Percentiles rank a stretch among this genome's conserved stretches.
These are phyloP conservation scores for Crenuchus spilurus DNA, from an alignment of 2,797 vertebrate genomes.

Conservation along the genomic window DNA sequence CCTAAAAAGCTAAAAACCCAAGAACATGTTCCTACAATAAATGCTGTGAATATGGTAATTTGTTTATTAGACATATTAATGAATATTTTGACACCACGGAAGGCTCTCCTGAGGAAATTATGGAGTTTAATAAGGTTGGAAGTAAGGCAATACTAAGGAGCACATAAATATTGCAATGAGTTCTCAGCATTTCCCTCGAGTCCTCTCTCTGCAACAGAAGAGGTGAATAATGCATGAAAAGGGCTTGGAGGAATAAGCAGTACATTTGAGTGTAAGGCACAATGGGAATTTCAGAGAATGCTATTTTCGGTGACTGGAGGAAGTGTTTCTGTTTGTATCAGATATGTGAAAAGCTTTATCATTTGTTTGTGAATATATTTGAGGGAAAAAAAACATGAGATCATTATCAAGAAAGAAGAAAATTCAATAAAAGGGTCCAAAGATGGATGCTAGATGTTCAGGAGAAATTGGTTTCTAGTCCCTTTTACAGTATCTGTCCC, in stretches of 20 bases:
- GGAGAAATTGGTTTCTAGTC: conserved; percentile 18
- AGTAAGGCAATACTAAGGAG: conserved; percentile 64
- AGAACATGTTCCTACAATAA: conserved; percentile 28
- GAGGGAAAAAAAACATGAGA: conserved; percentile 12
- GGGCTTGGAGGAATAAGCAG: conserved; percentile 72
- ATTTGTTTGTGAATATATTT: conserved; percentile 20
- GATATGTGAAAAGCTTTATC: conserved; percentile 7
- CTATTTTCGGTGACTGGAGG: conserved; percentile 28
- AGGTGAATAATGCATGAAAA: conserved; percentile 78
- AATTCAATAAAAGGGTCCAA: background rate
- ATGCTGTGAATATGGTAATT: conserved; percentile 42
- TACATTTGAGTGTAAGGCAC: conserved; percentile 73
- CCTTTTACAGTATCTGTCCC: conserved; percentile 15
- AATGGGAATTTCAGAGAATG: conserved; percentile 63
- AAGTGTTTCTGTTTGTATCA: conserved; percentile 29
- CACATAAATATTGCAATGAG: conserved; percentile 78
- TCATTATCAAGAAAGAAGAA: background rate
- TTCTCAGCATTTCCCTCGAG: conserved; percentile 77
- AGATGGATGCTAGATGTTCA: conserved; percentile 17
- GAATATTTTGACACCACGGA: conserved; percentile 49
- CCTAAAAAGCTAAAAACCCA: conserved; percentile 21
- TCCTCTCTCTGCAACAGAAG: conserved; percentile 71
- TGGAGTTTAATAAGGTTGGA: conserved; percentile 57
- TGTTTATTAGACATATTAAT: conserved; percentile 57
- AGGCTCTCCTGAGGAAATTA: conserved; percentile 51